Percentiles rank a stretch among this genome's conserved stretches.
Conservation (phyloP, 2,888 invertebrate species). For the Calameuta idolon region DNA sequence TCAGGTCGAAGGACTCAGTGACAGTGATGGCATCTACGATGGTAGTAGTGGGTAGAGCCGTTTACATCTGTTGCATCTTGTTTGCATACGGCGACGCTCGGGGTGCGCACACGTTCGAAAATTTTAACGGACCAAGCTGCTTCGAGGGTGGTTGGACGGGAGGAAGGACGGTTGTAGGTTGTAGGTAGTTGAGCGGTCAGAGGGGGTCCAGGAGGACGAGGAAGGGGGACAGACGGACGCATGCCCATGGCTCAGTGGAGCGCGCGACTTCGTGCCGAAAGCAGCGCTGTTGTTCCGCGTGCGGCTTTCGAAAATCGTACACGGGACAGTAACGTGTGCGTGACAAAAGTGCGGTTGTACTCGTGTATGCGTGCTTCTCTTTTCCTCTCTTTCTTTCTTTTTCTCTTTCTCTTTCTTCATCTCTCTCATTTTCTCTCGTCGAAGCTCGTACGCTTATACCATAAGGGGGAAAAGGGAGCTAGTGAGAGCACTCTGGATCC, state of each 20-base stretch:
- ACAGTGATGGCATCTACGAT: too few species aligned
- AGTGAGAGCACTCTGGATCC: too few species aligned
- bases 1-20: too few species aligned
- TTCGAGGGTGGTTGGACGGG: slow-evolving; percentile 26
- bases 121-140: slow-evolving; percentile 15
- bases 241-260: slow-evolving; percentile 52
- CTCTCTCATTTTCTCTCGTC: too few species aligned
- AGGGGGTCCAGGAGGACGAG: slow-evolving; percentile 38
- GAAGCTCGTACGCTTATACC: too few species aligned
- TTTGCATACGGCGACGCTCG: slow-evolving; percentile 39
- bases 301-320: slow-evolving; percentile 5
- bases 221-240: slow-evolving; percentile 42
- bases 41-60: too few species aligned
- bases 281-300: slow-evolving; percentile 31
- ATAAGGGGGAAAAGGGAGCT: too few species aligned
- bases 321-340: too few species aligned
- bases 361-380: too few species aligned
- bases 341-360: too few species aligned
- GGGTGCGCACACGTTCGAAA: slow-evolving; percentile 20
- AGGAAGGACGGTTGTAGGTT: slow-evolving; percentile 23
- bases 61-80: slow-evolving; percentile 49
- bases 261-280: slow-evolving; percentile 56
- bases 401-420: too few species aligned
- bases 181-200: slow-evolving; percentile 26
- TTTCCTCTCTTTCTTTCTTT: too few species aligned